Evolutionary conservation across 1,140 invertebrate genomes (phyloP).

Genomic region (Hypsibius dujardini): DNA sequence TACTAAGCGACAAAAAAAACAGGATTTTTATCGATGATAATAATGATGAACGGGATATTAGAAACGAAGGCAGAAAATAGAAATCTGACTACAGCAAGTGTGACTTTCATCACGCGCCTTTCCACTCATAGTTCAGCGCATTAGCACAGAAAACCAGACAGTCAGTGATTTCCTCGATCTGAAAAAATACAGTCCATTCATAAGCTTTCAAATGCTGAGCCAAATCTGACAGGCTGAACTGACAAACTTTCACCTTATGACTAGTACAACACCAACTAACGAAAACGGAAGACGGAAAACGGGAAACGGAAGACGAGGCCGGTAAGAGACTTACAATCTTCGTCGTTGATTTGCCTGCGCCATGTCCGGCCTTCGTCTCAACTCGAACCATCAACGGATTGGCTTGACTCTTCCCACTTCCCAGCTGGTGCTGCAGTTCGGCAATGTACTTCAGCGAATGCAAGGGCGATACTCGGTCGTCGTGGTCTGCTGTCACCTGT

Average conservation of each 20-base stretch:
- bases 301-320: no score
- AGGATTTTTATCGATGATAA: no score
- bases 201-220: no score
- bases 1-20: no score
- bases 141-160: background rate
- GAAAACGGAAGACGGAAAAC: no score
- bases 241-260: no score
- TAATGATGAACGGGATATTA: no score
- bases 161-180: conserved; percentile 14
- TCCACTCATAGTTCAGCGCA: conserved; percentile 5
- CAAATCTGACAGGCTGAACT: no score
- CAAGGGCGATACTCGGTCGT: conserved; percentile 85
- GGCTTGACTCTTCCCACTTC: conserved; percentile 40
- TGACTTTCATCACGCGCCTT: background rate
- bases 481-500: conserved; percentile 76
- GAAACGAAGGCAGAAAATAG: no score
- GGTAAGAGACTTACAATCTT: conserved; percentile 49
- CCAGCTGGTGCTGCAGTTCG: conserved; percentile 59
- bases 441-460: conserved; percentile 90
- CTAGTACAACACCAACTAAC: no score
- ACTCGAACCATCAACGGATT: conserved; percentile 73
- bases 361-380: conserved; percentile 89
- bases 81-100: no score
- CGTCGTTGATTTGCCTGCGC: conserved; percentile 78
- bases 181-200: background rate